Percentiles rank a stretch among this genome's conserved stretches.
phyloP scores from a whole-genome alignment of 2,888 invertebrate species.

The Calliopum simillimum region DNA sequence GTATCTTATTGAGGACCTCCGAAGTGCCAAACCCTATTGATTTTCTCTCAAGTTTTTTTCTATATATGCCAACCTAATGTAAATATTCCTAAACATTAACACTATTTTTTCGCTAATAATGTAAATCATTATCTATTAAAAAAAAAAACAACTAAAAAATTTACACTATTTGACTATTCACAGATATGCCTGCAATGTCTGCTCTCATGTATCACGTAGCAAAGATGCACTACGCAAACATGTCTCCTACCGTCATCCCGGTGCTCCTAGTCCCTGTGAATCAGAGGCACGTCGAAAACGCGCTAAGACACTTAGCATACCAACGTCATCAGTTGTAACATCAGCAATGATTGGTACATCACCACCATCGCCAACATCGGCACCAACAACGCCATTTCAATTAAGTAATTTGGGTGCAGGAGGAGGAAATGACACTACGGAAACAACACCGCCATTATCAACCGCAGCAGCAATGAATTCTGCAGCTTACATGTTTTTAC shows the following conservation, averaged over 20 bases:
- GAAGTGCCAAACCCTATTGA: too few relatives aligned
- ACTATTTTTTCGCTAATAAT: too few relatives aligned
- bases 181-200: constrained; percentile 86
- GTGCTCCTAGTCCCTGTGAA: constrained; percentile 67
- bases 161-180: not conserved
- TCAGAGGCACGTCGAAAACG: constrained; percentile 66
- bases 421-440: constrained; percentile 2
- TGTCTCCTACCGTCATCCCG: constrained; percentile 87
- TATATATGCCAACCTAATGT: too few relatives aligned
- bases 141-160: too few relatives aligned
- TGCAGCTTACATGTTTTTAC: constrained; percentile 62
- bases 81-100: not conserved
- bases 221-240: constrained; percentile 89
- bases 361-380: constrained; percentile 47
- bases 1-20: too few relatives aligned
- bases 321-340: constrained; percentile 46
- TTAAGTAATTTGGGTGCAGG: constrained; percentile 27
- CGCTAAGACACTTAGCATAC: constrained; percentile 58
- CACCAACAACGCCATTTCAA: constrained; percentile 39
- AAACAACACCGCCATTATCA: constrained; percentile 42
- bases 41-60: too few relatives aligned
- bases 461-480: constrained; percentile 51
- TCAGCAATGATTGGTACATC: constrained; percentile 41
- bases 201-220: constrained; percentile 88
- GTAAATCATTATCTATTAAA: too few relatives aligned